A percentile compares a stretch with the other conserved stretches of the same genome.
Conservation (phyloP, 1,140 invertebrate genomes). For the Druon quercuslanigerum region DNA sequence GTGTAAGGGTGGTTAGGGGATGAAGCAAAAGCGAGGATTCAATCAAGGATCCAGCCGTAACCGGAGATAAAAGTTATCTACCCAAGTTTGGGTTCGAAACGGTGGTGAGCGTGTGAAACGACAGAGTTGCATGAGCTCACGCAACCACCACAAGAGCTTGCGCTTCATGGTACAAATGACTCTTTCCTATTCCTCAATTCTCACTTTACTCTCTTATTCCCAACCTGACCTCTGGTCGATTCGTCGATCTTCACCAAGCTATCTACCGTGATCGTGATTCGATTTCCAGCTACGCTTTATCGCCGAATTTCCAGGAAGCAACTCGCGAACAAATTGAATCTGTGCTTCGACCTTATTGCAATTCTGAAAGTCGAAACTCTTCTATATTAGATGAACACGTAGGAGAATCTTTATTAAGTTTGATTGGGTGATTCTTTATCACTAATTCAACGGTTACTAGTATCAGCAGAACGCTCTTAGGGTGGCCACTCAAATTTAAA, state of each 20-base stretch:
- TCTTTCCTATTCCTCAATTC: conserved; percentile 15
- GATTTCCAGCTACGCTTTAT: background rate
- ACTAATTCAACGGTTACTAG: too few species aligned
- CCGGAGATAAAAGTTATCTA: conserved; percentile 19
- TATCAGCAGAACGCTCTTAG: too few species aligned
- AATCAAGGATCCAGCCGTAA: conserved; percentile 13
- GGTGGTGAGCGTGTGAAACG: conserved; percentile 26
- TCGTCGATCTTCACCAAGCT: background rate
- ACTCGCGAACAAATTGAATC: too few species aligned
- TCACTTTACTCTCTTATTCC: background rate
- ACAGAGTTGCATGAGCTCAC: conserved; percentile 29
- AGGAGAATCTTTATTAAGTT: too few species aligned
- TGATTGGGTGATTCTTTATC: too few species aligned
- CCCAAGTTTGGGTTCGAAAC: conserved; percentile 16
- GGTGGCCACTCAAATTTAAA: too few species aligned
- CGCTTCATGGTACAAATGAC: conserved; percentile 27
- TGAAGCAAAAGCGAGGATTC: conserved; percentile 2
- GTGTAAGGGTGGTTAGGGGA: background rate
- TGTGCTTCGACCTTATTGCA: too few species aligned
- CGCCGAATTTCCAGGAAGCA: background rate
- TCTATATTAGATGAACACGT: too few species aligned
- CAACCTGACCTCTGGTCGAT: background rate
- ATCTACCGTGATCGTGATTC: background rate
- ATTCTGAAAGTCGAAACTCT: too few species aligned
- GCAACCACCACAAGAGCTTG: conserved; percentile 27